phyloP scores from a whole-genome alignment of 2,888 invertebrate species.

The Malthinus flaveolus region DNA sequence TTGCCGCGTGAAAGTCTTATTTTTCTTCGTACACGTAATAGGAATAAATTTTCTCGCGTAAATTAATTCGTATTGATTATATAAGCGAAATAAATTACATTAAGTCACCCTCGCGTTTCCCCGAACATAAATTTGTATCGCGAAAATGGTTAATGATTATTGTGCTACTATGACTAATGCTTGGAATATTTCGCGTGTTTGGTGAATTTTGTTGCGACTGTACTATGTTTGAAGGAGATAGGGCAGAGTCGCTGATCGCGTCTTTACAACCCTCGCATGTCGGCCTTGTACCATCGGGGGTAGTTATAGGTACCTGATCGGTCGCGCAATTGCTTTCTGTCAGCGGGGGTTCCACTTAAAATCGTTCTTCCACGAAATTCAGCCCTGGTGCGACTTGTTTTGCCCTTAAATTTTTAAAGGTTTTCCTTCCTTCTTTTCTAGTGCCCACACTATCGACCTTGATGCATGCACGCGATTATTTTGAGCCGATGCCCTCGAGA shows the following conservation, averaged over 20 bases:
- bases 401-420: background rate
- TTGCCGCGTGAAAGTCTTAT: too few relatives aligned
- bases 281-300: conserved; percentile 35
- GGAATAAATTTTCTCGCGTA: background rate
- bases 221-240: conserved; percentile 25
- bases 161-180: conserved; percentile 36
- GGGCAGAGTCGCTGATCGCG: conserved; percentile 28
- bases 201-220: conserved; percentile 37
- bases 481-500: conserved; percentile 12
- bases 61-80: conserved; percentile 13
- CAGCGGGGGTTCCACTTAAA: conserved; percentile 18
- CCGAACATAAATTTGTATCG: conserved; percentile 8
- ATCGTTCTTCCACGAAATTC: conserved; percentile 7
- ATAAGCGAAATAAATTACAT: conserved; percentile 8
- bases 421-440: background rate
- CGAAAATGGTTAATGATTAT: conserved; percentile 17
- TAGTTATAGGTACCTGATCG: conserved; percentile 23
- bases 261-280: conserved; percentile 34
- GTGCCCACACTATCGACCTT: conserved; percentile 5
- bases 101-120: conserved; percentile 15
- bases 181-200: conserved; percentile 40
- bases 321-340: conserved; percentile 25
- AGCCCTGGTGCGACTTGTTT: conserved; percentile 9
- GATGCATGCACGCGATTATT: conserved; percentile 15
- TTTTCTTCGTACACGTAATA: too few relatives aligned